phyloP scores from a whole-genome alignment of 2,797 vertebrate species.

The Loris lydekkerianus region DNA sequence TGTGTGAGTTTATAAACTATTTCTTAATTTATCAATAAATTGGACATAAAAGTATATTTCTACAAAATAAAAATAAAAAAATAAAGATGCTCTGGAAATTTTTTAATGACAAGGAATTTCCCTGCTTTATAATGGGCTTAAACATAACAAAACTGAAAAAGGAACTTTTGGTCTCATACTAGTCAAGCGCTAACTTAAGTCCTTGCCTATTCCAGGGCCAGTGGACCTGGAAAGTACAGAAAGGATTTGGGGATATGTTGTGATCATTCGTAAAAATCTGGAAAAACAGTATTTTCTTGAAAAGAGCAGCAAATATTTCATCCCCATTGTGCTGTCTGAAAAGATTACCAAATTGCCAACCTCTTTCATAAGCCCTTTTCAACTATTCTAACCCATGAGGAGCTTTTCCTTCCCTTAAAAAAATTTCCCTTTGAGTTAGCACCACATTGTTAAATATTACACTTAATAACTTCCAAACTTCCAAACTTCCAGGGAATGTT shows the following conservation, averaged over 20 bases:
- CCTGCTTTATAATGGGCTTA: background rate
- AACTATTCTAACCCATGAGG: background rate
- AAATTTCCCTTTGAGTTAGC: background rate
- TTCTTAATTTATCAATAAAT: slow-evolving; percentile 4
- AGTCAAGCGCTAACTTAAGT: background rate
- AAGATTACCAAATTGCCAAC: background rate
- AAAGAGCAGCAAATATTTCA: background rate
- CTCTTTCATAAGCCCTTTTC: background rate
- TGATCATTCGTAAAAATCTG: background rate
- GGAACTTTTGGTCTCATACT: background rate
- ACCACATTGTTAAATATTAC: background rate
- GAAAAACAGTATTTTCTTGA: background rate
- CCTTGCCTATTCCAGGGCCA: background rate
- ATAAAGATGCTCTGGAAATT: slow-evolving; percentile 60
- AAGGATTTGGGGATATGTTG: background rate
- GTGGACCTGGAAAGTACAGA: background rate
- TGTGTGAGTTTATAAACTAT: background rate
- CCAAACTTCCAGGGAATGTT: background rate
- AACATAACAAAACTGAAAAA: slow-evolving; percentile 30
- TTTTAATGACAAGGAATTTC: slow-evolving; percentile 54
- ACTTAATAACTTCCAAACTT: background rate
- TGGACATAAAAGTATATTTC: background rate
- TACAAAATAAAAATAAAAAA: too few relatives aligned
- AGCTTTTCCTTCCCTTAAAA: background rate
- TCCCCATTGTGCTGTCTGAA: background rate